Evolutionary conservation across 2,888 invertebrate genomes (phyloP).

Genomic region (Aethes cnicana): DNA sequence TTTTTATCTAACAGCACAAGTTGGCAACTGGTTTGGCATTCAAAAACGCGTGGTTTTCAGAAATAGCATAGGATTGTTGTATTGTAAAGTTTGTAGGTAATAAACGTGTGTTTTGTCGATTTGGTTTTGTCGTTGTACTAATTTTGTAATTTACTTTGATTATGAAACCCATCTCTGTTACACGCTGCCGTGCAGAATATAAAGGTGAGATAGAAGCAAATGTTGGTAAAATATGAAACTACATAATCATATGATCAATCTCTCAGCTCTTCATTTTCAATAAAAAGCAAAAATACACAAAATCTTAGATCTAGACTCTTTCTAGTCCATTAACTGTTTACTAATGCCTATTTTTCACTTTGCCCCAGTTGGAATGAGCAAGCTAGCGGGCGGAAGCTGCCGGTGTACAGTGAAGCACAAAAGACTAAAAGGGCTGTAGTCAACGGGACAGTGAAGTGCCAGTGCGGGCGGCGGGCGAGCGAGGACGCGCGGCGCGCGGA

Average conservation of each 20-base stretch:
- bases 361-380: slow-evolving; percentile 82
- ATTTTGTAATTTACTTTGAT: slow-evolving; percentile 53
- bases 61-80: slow-evolving; percentile 17
- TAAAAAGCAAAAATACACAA: too few species aligned
- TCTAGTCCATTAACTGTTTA: background rate
- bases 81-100: slow-evolving; percentile 28
- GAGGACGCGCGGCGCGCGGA: slow-evolving; percentile 54
- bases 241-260: too few species aligned
- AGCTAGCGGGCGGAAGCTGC: slow-evolving; percentile 76
- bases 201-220: slow-evolving; percentile 66
- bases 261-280: too few species aligned
- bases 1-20: slow-evolving; percentile 38
- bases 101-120: slow-evolving; percentile 29
- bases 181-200: slow-evolving; percentile 80
- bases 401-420: slow-evolving; percentile 80
- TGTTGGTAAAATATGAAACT: background rate
- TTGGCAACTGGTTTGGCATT: slow-evolving; percentile 36
- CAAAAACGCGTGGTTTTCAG: slow-evolving; percentile 13
- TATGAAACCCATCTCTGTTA: slow-evolving; percentile 74
- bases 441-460: slow-evolving; percentile 72
- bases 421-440: slow-evolving; percentile 74
- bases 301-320: too few species aligned
- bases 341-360: slow-evolving; percentile 31
- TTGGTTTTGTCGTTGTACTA: slow-evolving; percentile 11
- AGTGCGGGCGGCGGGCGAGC: slow-evolving; percentile 65